These are phyloP conservation scores for Holocentrus rufus DNA, from an alignment of 2,797 vertebrate species.

Conservation along the genomic window DNA sequence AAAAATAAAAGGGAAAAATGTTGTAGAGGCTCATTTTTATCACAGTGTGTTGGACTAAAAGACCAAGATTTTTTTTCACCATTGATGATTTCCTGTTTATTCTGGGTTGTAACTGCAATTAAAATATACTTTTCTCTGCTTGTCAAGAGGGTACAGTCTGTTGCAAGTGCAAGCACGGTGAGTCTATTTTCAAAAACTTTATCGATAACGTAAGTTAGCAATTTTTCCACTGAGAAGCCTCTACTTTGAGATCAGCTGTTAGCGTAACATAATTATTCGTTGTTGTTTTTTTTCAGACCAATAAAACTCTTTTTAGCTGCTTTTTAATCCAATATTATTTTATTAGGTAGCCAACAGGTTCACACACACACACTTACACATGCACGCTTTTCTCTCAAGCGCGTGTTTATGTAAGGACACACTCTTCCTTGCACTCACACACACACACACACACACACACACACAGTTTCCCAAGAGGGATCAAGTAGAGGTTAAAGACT, in stretches of 20 bases:
- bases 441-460: slow-evolving; percentile 11
- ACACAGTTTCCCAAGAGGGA: slow-evolving; percentile 40
- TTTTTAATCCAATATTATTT: too few relatives aligned
- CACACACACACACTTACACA: slow-evolving; percentile 21
- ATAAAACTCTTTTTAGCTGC: too few relatives aligned
- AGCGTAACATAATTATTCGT: too few relatives aligned
- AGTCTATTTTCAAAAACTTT: background rate
- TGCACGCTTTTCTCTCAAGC: background rate
- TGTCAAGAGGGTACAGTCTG: slow-evolving; percentile 30
- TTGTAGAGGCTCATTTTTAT: background rate
- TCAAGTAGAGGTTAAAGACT: slow-evolving; percentile 87
- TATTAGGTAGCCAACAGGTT: too few relatives aligned
- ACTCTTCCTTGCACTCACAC: background rate
- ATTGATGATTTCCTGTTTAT: background rate
- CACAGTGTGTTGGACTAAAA: background rate
- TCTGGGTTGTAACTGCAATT: slow-evolving; percentile 54
- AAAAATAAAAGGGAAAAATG: background rate
- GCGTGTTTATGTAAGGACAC: background rate
- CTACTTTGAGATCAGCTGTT: background rate
- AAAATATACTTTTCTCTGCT: slow-evolving; percentile 58
- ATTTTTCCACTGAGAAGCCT: background rate
- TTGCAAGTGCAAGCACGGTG: background rate
- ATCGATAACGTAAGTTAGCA: background rate
- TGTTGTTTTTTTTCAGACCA: too few relatives aligned
- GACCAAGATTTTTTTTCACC: background rate